Evolutionary conservation across 2,888 invertebrate genomes (phyloP), one percentile per base, ranked within the genome.

Genomic region (Platypus cylindrus): DNA sequence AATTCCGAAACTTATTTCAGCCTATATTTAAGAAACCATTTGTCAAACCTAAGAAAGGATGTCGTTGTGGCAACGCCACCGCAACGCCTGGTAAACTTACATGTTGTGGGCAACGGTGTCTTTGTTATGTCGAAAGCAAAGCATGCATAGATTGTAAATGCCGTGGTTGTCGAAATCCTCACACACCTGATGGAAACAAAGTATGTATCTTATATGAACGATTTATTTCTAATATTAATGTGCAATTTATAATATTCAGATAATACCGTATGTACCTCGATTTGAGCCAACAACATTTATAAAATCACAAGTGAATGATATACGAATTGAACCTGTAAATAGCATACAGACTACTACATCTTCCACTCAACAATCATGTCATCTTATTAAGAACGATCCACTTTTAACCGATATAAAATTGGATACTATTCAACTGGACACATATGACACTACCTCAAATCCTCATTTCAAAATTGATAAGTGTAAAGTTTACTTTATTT

Each of bases 61-160:
- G 91, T 56, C 71, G 90, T 39, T 93, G 93, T 65, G 91, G 91
- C 3, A 85, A 86, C 62, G 85, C 89, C 1, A 86, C 90, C 0
- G 75, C 84, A 1, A 80, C 80, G 12, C 89, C 90, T 0, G 89
- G 89, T 3, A 89, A 86, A 58, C 62, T 90, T 26, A 91, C 91
- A 0, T 94, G 93, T 55, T 89, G 91, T 54, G 91, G 91, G 0
- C 90, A 90, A 57, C 67, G 93, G 42, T 94, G 93, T 64, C 89
- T 90, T 0, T 94, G 93, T 62, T 94, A 93, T 60, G 86, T 87
- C 3, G 84, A 84, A 45, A 82, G 84, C 46, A 84, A 85, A 58
- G 81, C 86, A 1, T 94, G 93, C 56, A 70, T 80, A 4, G 85
- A 84, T 50, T 94, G 94, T 63, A 80, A 83, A 58, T 94, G 93